Evolutionary conservation across 2,797 vertebrate species (phyloP).

Genomic region (Tympanoctomys barrerae): DNA sequence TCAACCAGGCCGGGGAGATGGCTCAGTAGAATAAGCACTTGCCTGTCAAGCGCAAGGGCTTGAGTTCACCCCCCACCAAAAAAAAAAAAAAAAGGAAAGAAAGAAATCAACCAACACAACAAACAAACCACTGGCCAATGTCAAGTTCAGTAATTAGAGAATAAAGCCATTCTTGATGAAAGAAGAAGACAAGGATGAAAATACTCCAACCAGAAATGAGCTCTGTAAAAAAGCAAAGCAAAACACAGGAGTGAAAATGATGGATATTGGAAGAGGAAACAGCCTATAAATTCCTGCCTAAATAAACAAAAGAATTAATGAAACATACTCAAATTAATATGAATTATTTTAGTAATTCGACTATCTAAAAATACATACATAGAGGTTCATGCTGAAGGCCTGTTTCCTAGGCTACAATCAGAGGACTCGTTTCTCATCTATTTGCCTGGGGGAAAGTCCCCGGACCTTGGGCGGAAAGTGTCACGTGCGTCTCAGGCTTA

Average conservation of each 20-base stretch:
- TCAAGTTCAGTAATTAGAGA: background rate
- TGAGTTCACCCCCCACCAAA: too few relatives aligned
- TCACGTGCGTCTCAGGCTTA: rapidly evolving
- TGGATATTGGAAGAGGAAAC: background rate
- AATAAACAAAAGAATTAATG: background rate
- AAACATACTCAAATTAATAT: constrained; percentile 30
- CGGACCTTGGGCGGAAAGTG: constrained; percentile 89
- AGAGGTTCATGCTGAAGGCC: constrained; percentile 86
- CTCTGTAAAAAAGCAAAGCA: background rate
- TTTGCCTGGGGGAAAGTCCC: constrained; percentile 91
- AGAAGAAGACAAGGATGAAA: background rate
- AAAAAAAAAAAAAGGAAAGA: background rate
- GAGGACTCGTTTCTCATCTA: constrained; percentile 74
- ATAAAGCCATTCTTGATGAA: constrained; percentile 19
- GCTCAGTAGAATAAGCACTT: too few relatives aligned
- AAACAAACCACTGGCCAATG: background rate
- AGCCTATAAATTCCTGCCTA: background rate
- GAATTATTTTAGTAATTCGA: constrained; percentile 6
- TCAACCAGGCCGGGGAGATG: too few relatives aligned
- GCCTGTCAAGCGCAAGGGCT: too few relatives aligned
- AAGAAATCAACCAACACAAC: background rate
- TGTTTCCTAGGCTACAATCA: constrained; percentile 87
- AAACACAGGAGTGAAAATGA: background rate
- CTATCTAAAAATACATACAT: background rate
- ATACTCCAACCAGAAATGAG: background rate